Evolutionary conservation across 2,888 invertebrate genomes (phyloP).

Genomic region (Aphodius sticticus): DNA sequence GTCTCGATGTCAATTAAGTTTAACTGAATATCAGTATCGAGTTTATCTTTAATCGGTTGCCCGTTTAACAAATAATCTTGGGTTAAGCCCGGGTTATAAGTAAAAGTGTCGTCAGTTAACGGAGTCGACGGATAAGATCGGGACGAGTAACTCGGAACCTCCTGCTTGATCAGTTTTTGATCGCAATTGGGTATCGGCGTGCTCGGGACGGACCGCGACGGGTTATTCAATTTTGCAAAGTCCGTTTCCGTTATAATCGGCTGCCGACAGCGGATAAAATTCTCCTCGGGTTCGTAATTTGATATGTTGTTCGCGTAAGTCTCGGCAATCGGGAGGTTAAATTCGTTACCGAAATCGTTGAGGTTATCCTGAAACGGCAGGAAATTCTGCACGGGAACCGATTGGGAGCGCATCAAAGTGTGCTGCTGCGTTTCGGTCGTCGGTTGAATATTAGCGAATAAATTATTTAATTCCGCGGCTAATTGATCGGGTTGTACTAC

Average conservation of each 20-base stretch:
- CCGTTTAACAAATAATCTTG: conserved; percentile 59
- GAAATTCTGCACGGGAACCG: conserved; percentile 69
- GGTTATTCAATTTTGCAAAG: conserved; percentile 48
- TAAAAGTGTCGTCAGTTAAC: conserved; percentile 57
- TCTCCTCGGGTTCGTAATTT: conserved; percentile 42
- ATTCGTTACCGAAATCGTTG: conserved; percentile 5
- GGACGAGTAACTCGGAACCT: conserved; percentile 32
- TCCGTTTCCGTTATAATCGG: conserved; percentile 37
- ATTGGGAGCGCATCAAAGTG: conserved; percentile 71
- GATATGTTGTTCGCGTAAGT: conserved; percentile 29
- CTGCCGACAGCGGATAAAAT: not conserved
- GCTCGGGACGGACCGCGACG: conserved; percentile 75
- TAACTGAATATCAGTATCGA: conserved; percentile 27
- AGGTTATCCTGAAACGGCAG: not conserved
- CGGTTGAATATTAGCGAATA: conserved; percentile 64
- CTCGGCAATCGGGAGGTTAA: not conserved
- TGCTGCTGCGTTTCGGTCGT: conserved; percentile 46
- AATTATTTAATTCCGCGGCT: conserved; percentile 69
- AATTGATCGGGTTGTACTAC: conserved; percentile 56
- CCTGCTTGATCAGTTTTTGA: conserved; percentile 59
- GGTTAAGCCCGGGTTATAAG: conserved; percentile 50
- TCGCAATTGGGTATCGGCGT: conserved; percentile 69
- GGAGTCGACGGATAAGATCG: conserved; percentile 84
- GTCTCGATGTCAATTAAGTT: conserved; percentile 26
- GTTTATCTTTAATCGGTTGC: conserved; percentile 54